Evolutionary conservation across 1,140 invertebrate species (phyloP).

Genomic region (Homalodisca vitripennis): DNA sequence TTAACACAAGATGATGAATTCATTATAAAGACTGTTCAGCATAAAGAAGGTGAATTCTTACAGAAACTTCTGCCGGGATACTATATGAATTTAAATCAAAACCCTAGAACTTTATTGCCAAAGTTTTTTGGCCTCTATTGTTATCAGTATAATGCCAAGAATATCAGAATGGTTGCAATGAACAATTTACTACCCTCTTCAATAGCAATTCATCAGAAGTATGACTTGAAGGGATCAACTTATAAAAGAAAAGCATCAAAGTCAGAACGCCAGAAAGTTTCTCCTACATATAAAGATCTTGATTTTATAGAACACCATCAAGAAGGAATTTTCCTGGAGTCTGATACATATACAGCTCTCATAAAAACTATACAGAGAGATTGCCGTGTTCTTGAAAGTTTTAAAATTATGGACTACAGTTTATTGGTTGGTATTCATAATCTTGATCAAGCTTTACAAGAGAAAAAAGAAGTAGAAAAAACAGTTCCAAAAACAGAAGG

Average conservation of each 20-base stretch:
- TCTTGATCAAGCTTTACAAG: slow-evolving; percentile 64
- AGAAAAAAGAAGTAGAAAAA: neutral
- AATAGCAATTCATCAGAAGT: slow-evolving; percentile 97
- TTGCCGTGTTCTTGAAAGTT: slow-evolving; percentile 94
- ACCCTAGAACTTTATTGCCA: slow-evolving; percentile 28
- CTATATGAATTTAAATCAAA: slow-evolving; percentile 58
- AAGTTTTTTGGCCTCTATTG: slow-evolving; percentile 31
- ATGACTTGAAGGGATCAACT: slow-evolving; percentile 99
- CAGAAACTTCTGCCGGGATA: slow-evolving; percentile 97
- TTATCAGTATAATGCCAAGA: slow-evolving; percentile 93
- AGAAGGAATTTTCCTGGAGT: slow-evolving; percentile 90
- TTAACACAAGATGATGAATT: slow-evolving; percentile 98
- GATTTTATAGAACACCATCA: slow-evolving; percentile 96
- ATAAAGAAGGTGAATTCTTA: slow-evolving; percentile 99
- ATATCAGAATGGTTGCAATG: slow-evolving; percentile 97
- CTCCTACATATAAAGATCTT: slow-evolving; percentile 95
- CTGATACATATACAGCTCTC: slow-evolving; percentile 90
- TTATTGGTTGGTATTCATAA: slow-evolving; percentile 94
- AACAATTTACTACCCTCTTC: slow-evolving; percentile 98
- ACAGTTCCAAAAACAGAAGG: neutral
- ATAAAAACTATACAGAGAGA: slow-evolving; percentile 96
- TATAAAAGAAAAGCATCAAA: slow-evolving; percentile 97
- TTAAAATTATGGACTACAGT: slow-evolving; percentile 99
- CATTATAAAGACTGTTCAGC: slow-evolving; percentile 99
- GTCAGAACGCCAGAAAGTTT: slow-evolving; percentile 82